These are phyloP conservation scores for Delphinus delphis DNA, from an alignment of 2,113 vertebrate genomes.

Conservation along the genomic window DNA sequence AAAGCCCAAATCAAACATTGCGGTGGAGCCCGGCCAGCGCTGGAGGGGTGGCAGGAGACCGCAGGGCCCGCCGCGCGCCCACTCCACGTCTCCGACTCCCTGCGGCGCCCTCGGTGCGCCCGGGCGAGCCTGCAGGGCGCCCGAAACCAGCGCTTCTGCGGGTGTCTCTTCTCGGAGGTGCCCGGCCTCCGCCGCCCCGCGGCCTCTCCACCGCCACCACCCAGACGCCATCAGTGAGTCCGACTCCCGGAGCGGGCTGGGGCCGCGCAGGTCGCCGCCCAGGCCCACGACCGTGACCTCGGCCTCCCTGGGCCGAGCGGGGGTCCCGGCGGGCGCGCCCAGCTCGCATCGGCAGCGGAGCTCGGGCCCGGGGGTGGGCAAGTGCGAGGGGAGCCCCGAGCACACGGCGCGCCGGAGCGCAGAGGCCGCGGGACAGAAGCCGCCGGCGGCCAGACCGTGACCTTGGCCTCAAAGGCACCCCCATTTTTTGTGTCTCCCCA, in stretches of 20 bases:
- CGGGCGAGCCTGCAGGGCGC: background rate
- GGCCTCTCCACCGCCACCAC: background rate
- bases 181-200: rapidly evolving
- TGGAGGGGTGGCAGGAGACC: background rate
- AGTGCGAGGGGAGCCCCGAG: background rate
- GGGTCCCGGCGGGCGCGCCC: no score
- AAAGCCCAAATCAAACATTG: background rate
- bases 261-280: background rate
- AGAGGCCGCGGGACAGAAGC: rapidly evolving
- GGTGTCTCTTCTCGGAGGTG: background rate
- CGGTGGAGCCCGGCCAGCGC: background rate
- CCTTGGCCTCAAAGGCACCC: background rate
- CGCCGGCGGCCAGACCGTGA: background rate
- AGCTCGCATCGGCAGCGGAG: rapidly evolving
- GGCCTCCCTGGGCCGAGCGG: background rate
- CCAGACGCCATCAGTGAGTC: background rate
- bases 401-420: background rate
- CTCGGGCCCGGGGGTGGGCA: background rate
- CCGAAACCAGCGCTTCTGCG: background rate
- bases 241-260: no score
- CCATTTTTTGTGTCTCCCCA: no score
- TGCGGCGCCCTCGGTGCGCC: background rate
- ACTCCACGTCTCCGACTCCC: background rate
- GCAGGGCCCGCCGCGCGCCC: background rate
- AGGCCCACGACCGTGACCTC: background rate